phyloP scores from a whole-genome alignment of 2,888 invertebrate genomes.

The Malacosoma neustria region DNA sequence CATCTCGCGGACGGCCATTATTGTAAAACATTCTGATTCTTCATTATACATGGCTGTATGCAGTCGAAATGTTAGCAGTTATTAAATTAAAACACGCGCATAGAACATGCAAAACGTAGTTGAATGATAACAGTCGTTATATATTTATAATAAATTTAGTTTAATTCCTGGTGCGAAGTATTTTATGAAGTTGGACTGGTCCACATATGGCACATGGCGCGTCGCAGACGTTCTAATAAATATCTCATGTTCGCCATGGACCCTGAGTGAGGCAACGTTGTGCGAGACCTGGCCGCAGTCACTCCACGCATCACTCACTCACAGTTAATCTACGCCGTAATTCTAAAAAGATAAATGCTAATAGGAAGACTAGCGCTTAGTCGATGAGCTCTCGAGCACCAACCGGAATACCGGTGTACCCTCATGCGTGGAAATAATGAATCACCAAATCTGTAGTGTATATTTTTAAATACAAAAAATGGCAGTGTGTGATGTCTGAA shows the following conservation, averaged over 20 bases:
- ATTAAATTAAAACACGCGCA: too few species aligned
- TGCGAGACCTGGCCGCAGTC: constrained; percentile 39
- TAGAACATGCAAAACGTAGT: too few species aligned
- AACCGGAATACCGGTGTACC: neutral
- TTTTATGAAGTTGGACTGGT: too few species aligned
- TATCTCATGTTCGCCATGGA: constrained; percentile 34
- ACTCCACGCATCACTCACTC: constrained; percentile 17
- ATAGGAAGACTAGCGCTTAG: constrained; percentile 11
- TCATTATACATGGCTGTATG: too few species aligned
- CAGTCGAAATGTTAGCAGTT: too few species aligned
- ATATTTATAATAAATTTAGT: too few species aligned
- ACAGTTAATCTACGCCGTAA: neutral
- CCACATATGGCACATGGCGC: constrained; percentile 18
- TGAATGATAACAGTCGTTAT: too few species aligned
- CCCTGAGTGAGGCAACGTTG: constrained; percentile 66
- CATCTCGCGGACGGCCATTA: too few species aligned
- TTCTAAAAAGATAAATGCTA: constrained; percentile 9
- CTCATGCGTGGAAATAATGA: neutral
- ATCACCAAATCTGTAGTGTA: neutral
- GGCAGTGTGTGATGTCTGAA: neutral
- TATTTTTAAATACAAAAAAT: constrained; percentile 1
- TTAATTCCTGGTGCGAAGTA: too few species aligned
- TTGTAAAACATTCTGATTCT: too few species aligned
- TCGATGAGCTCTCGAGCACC: neutral
- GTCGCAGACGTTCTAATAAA: constrained; percentile 8